Evolutionary conservation across 2,113 vertebrate species (phyloP).

Genomic region (Oreocharis arfaki): DNA sequence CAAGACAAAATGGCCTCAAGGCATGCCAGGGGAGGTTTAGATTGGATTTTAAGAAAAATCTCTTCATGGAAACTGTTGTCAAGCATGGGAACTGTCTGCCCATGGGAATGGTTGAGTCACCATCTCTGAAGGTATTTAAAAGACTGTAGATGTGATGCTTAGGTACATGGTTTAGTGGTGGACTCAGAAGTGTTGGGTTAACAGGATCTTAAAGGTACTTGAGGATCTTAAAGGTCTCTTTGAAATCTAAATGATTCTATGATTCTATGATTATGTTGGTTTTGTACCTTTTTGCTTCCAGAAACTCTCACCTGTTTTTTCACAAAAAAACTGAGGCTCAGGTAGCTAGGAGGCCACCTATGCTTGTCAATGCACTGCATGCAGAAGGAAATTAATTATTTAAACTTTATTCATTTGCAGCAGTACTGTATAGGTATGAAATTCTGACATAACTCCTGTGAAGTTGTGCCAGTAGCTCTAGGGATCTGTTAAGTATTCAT

Average conservation of each 20-base stretch:
- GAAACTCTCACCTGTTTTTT: background rate
- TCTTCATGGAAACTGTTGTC: background rate
- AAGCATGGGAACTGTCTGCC: background rate
- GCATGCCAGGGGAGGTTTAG: background rate
- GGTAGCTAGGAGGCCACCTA: background rate
- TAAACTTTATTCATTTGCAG: constrained; percentile 13
- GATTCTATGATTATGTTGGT: background rate
- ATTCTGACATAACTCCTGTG: background rate
- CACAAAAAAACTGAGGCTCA: background rate
- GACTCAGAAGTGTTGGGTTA: background rate
- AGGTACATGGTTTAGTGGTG: background rate
- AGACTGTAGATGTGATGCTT: fast-evolving
- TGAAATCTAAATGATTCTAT: background rate
- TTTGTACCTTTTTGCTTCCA: background rate
- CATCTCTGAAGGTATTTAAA: background rate
- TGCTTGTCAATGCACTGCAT: background rate
- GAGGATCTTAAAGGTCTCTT: background rate
- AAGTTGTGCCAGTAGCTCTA: constrained; percentile 22
- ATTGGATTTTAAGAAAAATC: background rate
- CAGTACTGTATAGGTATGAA: background rate
- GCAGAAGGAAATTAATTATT: constrained; percentile 11
- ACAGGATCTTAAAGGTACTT: background rate
- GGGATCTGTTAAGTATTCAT: background rate
- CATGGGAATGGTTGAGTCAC: background rate
- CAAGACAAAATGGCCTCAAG: background rate